Conservation (phyloP, 2,797 vertebrate species). For the Lemur catta region DNA sequence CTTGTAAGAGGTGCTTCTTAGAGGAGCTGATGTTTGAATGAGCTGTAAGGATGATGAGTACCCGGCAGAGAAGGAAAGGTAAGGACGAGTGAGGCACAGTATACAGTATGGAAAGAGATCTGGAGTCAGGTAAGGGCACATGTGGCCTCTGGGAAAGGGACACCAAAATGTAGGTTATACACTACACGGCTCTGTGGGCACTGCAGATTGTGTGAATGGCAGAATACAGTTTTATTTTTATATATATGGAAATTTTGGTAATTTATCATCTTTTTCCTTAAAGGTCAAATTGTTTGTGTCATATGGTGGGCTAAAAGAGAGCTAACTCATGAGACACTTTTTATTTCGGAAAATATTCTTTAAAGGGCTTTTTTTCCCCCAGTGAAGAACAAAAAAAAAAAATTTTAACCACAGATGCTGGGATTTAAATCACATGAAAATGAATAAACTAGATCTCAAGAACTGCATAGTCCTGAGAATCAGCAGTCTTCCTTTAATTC, state of each 20-base stretch:
- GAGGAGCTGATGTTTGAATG: background rate
- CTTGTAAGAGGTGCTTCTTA: background rate
- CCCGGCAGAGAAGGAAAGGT: background rate
- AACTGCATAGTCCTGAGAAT: background rate
- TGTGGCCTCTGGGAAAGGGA: background rate
- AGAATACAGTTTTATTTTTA: background rate
- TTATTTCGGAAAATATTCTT: constrained; percentile 37
- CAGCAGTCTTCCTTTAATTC: background rate
- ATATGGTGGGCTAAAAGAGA: background rate
- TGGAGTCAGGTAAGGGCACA: background rate
- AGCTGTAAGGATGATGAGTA: background rate
- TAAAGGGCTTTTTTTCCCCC: background rate
- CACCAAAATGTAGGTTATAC: background rate
- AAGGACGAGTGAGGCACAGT: background rate
- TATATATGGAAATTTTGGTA: background rate
- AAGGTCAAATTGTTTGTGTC: background rate
- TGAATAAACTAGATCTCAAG: background rate
- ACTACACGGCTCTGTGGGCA: rapidly evolving
- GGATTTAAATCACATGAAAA: background rate
- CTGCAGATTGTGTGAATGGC: background rate
- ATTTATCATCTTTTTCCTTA: background rate
- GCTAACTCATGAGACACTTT: background rate
- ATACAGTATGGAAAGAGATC: background rate
- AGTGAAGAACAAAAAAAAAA: background rate
- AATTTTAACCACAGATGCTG: background rate